A percentile compares a stretch with the other conserved stretches of the same genome.
Conservation (phyloP, 2,888 invertebrate genomes). For the Meghimatium bilineatum region DNA sequence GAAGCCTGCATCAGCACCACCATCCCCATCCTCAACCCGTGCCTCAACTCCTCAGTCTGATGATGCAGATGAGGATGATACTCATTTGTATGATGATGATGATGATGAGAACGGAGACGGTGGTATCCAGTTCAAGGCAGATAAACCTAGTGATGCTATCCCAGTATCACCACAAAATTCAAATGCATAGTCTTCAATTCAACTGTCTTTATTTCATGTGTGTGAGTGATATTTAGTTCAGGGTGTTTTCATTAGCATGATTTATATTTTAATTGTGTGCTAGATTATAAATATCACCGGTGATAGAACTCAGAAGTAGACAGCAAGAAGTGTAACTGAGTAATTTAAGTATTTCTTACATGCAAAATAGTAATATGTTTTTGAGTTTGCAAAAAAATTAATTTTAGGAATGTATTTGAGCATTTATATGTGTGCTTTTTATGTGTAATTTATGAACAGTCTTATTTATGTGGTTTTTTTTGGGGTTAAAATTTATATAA, state of each 20-base stretch:
- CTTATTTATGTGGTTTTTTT: no score
- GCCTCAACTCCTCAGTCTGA: slow-evolving; percentile 74
- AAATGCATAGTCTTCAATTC: background rate
- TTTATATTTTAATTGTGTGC: background rate
- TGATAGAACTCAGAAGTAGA: background rate
- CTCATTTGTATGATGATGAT: slow-evolving; percentile 52
- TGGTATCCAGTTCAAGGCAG: slow-evolving; percentile 40
- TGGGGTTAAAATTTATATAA: no score
- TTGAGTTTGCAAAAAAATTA: no score
- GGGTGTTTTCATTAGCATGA: background rate
- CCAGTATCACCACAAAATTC: slow-evolving; percentile 8
- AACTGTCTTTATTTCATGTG: background rate
- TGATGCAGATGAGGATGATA: slow-evolving; percentile 64
- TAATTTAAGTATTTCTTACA: background rate
- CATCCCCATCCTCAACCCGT: slow-evolving; percentile 74
- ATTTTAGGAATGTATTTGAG: no score
- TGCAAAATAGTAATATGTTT: background rate
- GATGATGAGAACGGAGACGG: slow-evolving; percentile 50
- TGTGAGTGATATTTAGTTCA: background rate
- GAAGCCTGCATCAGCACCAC: slow-evolving; percentile 74
- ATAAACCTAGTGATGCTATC: slow-evolving; percentile 12
- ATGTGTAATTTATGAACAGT: no score
- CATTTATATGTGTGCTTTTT: no score
- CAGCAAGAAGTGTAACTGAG: background rate
- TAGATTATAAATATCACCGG: background rate